Evolutionary conservation across 2,888 invertebrate species (phyloP).

Genomic region (Netelia fuscicornis): DNA sequence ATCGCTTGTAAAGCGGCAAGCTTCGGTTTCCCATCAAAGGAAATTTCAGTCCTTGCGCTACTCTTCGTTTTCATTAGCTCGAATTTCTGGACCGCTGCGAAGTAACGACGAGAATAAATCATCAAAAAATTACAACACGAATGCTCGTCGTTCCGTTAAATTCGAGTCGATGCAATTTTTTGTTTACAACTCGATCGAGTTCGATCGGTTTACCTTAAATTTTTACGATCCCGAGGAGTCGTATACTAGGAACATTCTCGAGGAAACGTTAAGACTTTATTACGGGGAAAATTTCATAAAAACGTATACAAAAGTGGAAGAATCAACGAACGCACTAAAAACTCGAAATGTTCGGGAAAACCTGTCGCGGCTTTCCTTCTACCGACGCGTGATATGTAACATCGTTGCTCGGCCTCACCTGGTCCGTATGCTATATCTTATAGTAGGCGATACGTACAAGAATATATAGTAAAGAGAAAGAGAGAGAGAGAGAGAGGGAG

Average conservation of each 20-base stretch:
- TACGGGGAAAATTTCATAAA: neutral
- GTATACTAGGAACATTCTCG: no score
- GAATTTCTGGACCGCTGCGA: conserved; percentile 2
- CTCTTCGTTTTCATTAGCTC: neutral
- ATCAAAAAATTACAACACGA: neutral
- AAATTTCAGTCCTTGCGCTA: neutral
- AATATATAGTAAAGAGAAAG: conserved; percentile 17
- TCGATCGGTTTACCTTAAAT: neutral
- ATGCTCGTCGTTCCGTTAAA: no score
- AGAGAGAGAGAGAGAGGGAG: conserved; percentile 38
- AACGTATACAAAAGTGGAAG: neutral
- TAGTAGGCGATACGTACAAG: neutral
- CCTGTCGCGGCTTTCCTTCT: conserved; percentile 17
- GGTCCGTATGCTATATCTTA: conserved; percentile 13
- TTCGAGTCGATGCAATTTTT: no score
- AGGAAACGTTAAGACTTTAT: neutral
- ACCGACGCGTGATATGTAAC: neutral
- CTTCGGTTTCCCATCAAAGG: conserved; percentile 40
- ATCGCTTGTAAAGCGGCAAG: conserved; percentile 1
- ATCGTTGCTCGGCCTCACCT: conserved; percentile 18
- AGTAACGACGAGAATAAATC: neutral
- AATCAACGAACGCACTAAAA: neutral
- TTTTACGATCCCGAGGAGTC: no score
- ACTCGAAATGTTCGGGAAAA: neutral
- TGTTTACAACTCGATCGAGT: no score